Evolutionary conservation across 2,113 vertebrate genomes (phyloP).

Genomic region (Macrotis lagotis): DNA sequence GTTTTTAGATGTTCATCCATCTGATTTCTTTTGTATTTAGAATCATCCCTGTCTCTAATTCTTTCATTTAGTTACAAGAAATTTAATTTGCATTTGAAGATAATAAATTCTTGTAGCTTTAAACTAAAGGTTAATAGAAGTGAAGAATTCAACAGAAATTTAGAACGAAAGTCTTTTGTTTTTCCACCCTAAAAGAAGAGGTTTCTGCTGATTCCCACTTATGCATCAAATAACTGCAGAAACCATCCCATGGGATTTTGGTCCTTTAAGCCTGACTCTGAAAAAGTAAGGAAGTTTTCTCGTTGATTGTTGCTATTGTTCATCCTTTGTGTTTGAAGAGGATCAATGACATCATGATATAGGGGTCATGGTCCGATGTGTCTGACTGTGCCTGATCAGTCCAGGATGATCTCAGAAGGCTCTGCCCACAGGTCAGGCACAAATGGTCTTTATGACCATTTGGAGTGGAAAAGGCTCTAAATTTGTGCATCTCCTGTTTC

Average conservation of each 20-base stretch:
- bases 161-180: slow-evolving; percentile 57
- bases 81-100: slow-evolving; percentile 68
- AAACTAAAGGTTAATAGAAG: slow-evolving; percentile 79
- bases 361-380: too few species aligned
- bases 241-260: slow-evolving; percentile 48
- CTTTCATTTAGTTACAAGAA: slow-evolving; percentile 68
- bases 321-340: too few species aligned
- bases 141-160: slow-evolving; percentile 67
- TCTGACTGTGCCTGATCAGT: too few species aligned
- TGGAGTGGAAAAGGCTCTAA: too few species aligned
- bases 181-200: slow-evolving; percentile 63
- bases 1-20: background rate
- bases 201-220: slow-evolving; percentile 45
- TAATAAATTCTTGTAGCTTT: slow-evolving; percentile 75
- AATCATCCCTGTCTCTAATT: slow-evolving; percentile 19
- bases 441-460: too few species aligned
- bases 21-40: background rate
- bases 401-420: too few species aligned
- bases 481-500: too few species aligned
- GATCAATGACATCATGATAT: too few species aligned
- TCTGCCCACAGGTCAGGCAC: too few species aligned
- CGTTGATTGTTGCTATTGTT: too few species aligned
- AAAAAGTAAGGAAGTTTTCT: too few species aligned
- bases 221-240: slow-evolving; percentile 63
- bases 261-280: background rate